phyloP scores from a whole-genome alignment of 35 echinoderm and acorn worm species.

The Eucidaris tribuloides region DNA sequence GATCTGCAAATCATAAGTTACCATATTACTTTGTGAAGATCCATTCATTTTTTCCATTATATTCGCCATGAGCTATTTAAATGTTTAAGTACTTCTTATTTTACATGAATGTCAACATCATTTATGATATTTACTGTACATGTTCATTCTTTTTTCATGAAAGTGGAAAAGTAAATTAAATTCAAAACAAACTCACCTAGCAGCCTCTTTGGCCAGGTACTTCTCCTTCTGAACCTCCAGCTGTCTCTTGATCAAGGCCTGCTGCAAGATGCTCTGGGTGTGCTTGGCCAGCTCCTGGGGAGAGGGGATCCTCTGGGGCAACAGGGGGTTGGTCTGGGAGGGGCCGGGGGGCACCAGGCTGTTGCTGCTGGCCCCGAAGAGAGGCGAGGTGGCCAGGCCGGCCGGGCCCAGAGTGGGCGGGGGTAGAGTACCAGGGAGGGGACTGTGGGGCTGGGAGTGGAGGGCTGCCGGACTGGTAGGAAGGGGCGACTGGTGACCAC shows the following conservation, averaged over 20 bases:
- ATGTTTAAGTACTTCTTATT: too few species aligned
- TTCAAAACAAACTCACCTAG: constrained; percentile 16
- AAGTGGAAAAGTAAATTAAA: not conserved
- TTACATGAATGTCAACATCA: too few species aligned
- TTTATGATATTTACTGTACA: too few species aligned
- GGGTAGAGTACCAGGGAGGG: constrained; percentile 51
- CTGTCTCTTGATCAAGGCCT: constrained; percentile 91
- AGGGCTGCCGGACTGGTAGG: constrained; percentile 3
- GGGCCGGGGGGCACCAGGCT: constrained; percentile 39
- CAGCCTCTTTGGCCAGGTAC: constrained; percentile 75
- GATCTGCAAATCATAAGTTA: too few species aligned
- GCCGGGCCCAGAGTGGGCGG: constrained; percentile 36
- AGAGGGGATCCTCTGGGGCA: constrained; percentile 76
- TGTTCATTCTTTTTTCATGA: too few species aligned
- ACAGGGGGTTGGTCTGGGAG: constrained; percentile 26
- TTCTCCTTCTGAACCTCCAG: constrained; percentile 98
- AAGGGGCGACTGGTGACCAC: constrained; percentile 69
- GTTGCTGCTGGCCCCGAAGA: constrained; percentile 35
- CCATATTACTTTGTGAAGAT: too few species aligned
- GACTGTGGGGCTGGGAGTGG: constrained; percentile 41
- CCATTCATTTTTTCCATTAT: too few species aligned
- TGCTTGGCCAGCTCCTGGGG: constrained; percentile 94
- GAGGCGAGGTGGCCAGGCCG: constrained; percentile 50
- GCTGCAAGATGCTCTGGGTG: constrained; percentile 95
- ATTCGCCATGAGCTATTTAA: too few species aligned